Base-by-base conservation (phyloP, 2,797 vertebrate species). In the Oreonectes daqikongensis region DNA sequence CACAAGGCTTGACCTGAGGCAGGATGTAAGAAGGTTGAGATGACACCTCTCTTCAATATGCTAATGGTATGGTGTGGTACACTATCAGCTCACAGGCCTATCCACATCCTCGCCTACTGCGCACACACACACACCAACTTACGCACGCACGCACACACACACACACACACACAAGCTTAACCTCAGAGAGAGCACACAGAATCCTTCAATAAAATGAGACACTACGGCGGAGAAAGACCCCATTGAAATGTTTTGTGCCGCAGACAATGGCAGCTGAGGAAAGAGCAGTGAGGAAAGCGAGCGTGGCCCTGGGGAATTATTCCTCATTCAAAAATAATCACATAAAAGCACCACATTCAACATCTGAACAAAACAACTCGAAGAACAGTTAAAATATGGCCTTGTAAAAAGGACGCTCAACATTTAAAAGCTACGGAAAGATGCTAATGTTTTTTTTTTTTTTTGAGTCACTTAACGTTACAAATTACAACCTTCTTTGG, bases 251-350 rank as follows among this genome's bases (percentile, higher is more conserved):
- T 70, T 64, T 70, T 69, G 68, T 77, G 67, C 67, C 3, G 12
- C 46, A 63, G 61, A 77, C 75, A 77, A 70, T 70, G n/a, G 75
- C 57, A 42, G 67, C 44, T n/a, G 60, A 70, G 32, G 44, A 77
- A 63, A 70, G 44, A 52, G 75, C 67, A 7, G 46, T 42, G 32
- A 52, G 46, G 32, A 8, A 69, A 50, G 59, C 2, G 35, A 77
- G 63, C n/a, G 35, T 32, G 67, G 67, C 75, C 75, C 75, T 55
- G 57, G 59, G 75, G 75, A 77, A 77, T 70, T 77, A 70, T 70
- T 77, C 48, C 24, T 22, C 75, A 64, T 70, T 64, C 52, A 77
- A 63, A 70, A 68, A 70, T 63, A 63, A 77, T 32, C 57, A 64
- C 67, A 42, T 77, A 70, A 77, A 77, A 50, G 59, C 46, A 30